A percentile compares a stretch with the other conserved stretches of the same genome.
Evolutionary conservation across 2,113 vertebrate genomes (phyloP).

Genomic region (Lepus timidus): DNA sequence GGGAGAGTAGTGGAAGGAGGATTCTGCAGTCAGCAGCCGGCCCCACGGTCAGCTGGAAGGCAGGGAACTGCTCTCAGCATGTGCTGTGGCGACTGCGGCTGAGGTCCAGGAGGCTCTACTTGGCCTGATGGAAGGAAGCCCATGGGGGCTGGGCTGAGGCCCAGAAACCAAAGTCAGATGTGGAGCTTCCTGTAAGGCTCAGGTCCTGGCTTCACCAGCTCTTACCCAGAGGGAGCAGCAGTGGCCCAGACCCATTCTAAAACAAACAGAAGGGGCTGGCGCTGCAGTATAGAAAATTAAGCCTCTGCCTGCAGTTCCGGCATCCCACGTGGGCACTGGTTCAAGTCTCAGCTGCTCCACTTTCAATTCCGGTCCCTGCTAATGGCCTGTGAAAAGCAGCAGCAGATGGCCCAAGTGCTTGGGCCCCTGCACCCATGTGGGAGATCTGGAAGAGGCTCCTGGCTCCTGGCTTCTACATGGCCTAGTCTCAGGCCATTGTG

Average conservation of each 20-base stretch:
- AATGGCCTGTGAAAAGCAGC: no score
- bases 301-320: no score
- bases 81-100: fast-evolving
- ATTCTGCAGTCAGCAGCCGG: neutral
- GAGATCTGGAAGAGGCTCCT: no score
- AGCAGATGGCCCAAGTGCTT: no score
- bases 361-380: no score
- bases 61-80: neutral
- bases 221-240: no score
- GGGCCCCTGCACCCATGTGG: no score
- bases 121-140: fast-evolving
- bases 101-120: neutral
- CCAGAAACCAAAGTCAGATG: fast-evolving
- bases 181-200: neutral
- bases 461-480: no score
- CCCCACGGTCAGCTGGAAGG: neutral
- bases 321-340: no score
- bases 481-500: no score
- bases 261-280: neutral
- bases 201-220: neutral
- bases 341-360: no score
- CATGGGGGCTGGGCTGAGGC: fast-evolving
- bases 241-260: neutral
- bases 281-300: no score
- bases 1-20: neutral